Conservation (phyloP, 1,140 invertebrate species). For the Prorops nasuta region DNA sequence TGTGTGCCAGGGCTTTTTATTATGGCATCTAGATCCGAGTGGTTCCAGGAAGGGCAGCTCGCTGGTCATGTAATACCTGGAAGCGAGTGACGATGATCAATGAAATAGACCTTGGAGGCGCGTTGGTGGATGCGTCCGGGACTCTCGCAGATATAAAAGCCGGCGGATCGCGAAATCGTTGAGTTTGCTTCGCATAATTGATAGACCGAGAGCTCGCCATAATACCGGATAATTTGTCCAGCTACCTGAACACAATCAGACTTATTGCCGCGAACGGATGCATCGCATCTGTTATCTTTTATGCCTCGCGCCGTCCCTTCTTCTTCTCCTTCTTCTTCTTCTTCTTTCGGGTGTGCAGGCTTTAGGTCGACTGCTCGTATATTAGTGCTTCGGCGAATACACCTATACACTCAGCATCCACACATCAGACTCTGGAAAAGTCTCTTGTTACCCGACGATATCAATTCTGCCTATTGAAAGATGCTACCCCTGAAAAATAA, state of each 20-base stretch:
- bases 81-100: slow-evolving; percentile 50
- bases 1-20: not conserved
- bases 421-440: slow-evolving; percentile 33
- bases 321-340: not conserved
- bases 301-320: slow-evolving; percentile 32
- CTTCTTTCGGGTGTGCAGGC: not conserved
- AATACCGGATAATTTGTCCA: slow-evolving; percentile 55
- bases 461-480: slow-evolving; percentile 56
- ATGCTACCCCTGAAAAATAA: slow-evolving; percentile 54
- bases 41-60: not conserved
- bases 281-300: slow-evolving; percentile 55
- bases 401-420: slow-evolving; percentile 17
- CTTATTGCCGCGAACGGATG: slow-evolving; percentile 55
- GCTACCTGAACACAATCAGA: slow-evolving; percentile 52
- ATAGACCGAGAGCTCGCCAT: slow-evolving; percentile 51
- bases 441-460: slow-evolving; percentile 56
- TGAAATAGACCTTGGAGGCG: slow-evolving; percentile 44
- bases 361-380: too few species aligned
- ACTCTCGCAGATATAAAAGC: too few species aligned
- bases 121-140: slow-evolving; percentile 16
- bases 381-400: too few species aligned
- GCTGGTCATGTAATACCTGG: slow-evolving; percentile 28
- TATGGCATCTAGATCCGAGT: not conserved
- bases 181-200: slow-evolving; percentile 40
- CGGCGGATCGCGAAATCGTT: too few species aligned